Conservation (phyloP, 2,888 invertebrate genomes). For the Busseola fusca region DNA sequence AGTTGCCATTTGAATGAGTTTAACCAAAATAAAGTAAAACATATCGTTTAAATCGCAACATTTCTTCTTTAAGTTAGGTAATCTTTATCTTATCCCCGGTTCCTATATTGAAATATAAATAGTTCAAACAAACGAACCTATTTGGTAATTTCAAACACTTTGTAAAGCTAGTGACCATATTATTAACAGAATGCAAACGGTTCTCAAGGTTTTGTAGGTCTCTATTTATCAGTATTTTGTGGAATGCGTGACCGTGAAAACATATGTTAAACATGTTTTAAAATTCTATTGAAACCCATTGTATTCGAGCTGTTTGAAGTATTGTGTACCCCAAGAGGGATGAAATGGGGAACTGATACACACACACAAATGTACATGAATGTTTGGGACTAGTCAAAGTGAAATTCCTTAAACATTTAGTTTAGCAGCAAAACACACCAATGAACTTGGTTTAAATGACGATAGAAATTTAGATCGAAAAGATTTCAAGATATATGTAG, state of each 20-base stretch:
- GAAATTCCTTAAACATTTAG: neutral
- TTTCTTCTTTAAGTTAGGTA: neutral
- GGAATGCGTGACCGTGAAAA: neutral
- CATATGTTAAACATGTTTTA: neutral
- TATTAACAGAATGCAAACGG: constrained; percentile 15
- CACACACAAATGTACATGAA: neutral
- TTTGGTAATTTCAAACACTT: constrained; percentile 6
- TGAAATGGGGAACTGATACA: neutral
- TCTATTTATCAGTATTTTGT: constrained; percentile 16
- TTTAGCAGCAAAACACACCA: neutral
- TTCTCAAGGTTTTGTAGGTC: neutral
- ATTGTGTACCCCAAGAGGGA: neutral
- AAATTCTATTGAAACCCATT: constrained; percentile 13
- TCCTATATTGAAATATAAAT: neutral
- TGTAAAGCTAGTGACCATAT: neutral
- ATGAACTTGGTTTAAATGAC: neutral
- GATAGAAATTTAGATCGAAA: neutral
- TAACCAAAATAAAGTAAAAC: neutral
- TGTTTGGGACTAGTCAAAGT: neutral
- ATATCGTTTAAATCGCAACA: neutral
- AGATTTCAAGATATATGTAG: constrained; percentile 7
- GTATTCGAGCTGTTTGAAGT: constrained; percentile 16
- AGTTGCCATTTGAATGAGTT: neutral
- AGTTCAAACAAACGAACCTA: neutral
- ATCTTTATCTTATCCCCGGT: neutral